Conservation (phyloP, 1,140 invertebrate species). For the Macrotrachela quadricornifera region DNA sequence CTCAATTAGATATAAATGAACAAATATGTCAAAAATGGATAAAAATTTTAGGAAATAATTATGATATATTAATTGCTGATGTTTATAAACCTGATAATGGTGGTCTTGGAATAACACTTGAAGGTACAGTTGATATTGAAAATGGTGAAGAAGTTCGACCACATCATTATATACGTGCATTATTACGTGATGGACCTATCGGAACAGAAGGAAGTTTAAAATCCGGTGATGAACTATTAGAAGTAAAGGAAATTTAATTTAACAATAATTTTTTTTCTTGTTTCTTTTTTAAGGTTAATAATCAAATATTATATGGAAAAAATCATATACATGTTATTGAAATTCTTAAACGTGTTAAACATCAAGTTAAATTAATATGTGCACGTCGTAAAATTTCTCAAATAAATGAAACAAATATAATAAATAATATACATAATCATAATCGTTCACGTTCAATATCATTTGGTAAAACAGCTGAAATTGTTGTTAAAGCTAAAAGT, state of each 20-base stretch:
- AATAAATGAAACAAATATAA: too few species aligned
- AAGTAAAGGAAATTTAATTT: conserved; percentile 31
- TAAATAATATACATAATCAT: too few species aligned
- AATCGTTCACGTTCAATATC: too few species aligned
- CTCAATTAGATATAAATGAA: neutral
- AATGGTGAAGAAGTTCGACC: conserved; percentile 45
- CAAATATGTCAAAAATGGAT: conserved; percentile 44
- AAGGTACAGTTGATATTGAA: conserved; percentile 62
- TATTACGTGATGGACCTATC: conserved; percentile 75
- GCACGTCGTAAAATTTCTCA: neutral
- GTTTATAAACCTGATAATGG: conserved; percentile 35
- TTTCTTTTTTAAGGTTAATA: neutral
- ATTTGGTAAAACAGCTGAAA: too few species aligned
- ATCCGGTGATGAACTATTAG: conserved; percentile 68
- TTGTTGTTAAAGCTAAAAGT: too few species aligned
- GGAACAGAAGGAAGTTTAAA: conserved; percentile 55
- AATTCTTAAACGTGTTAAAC: neutral
- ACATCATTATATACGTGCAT: conserved; percentile 46
- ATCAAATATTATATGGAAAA: neutral
- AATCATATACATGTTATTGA: conserved; percentile 2
- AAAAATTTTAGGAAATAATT: conserved; percentile 53
- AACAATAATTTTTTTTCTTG: too few species aligned
- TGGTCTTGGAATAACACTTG: conserved; percentile 77
- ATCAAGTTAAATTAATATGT: neutral
- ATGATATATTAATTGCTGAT: conserved; percentile 55